Percentiles rank a stretch among this genome's conserved stretches.
Evolutionary conservation across 2,113 vertebrate genomes (phyloP).

Genomic region (Poeciliopsis prolifica): DNA sequence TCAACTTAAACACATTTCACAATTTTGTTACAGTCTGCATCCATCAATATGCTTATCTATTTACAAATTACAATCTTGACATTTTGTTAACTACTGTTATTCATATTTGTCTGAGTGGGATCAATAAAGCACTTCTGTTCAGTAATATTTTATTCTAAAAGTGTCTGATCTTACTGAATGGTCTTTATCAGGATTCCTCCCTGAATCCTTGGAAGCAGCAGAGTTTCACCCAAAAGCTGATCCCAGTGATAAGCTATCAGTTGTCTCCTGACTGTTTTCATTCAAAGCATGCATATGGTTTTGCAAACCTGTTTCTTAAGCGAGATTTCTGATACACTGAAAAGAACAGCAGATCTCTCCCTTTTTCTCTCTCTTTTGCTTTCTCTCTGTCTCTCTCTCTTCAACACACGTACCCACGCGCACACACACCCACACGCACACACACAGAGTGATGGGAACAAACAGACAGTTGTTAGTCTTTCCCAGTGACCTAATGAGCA

Average conservation of each 20-base stretch:
- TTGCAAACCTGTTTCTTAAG: constrained; percentile 6
- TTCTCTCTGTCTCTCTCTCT: constrained; percentile 7
- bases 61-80: neutral
- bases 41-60: neutral
- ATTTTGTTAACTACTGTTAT: neutral
- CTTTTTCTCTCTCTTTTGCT: neutral
- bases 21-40: neutral
- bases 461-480: constrained; percentile 79
- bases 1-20: neutral
- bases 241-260: constrained; percentile 14
- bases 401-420: no score
- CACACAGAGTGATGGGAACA: constrained; percentile 69
- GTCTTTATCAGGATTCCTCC: constrained; percentile 31
- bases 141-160: neutral
- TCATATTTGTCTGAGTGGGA: no score
- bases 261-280: constrained; percentile 10
- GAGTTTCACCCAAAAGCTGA: constrained; percentile 4
- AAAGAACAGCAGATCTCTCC: constrained; percentile 5
- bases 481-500: constrained; percentile 78
- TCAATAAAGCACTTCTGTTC: no score
- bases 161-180: constrained; percentile 16
- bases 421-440: constrained; percentile 38
- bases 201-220: constrained; percentile 32
- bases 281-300: neutral
- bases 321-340: constrained; percentile 26